phyloP scores from a whole-genome alignment of 2,113 vertebrate genomes.

The Brachyistius frenatus region DNA sequence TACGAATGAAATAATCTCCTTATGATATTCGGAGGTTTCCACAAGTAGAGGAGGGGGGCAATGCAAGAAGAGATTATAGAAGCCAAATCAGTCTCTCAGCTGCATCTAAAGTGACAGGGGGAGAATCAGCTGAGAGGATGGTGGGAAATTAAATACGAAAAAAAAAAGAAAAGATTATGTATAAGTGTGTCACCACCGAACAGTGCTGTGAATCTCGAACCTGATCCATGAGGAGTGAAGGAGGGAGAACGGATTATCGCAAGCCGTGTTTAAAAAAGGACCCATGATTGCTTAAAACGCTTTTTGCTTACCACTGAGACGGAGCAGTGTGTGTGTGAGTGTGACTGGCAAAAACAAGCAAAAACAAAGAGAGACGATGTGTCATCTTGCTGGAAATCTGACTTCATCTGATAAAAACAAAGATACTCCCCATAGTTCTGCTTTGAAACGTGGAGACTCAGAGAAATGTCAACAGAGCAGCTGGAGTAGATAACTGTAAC shows the following conservation, averaged over 20 bases:
- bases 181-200: conserved; percentile 91
- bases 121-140: conserved; percentile 96
- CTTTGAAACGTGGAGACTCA: not conserved
- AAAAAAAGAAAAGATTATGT: conserved; percentile 97
- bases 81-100: conserved; percentile 96
- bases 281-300: conserved; percentile 86
- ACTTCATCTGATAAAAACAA: conserved; percentile 20
- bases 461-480: not conserved
- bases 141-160: conserved; percentile 89
- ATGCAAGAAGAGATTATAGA: conserved; percentile 92
- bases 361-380: conserved; percentile 30
- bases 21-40: conserved; percentile 97
- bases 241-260: conserved; percentile 70
- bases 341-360: conserved; percentile 27
- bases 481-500: not conserved
- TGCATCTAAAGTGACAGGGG: conserved; percentile 97
- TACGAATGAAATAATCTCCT: conserved; percentile 99
- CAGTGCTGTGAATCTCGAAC: conserved; percentile 77
- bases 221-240: conserved; percentile 75
- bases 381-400: conserved; percentile 17
- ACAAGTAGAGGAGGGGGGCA: conserved; percentile 77
- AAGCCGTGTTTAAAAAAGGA: conserved; percentile 61
- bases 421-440: not conserved
- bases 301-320: conserved; percentile 70
- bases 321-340: conserved; percentile 20